A percentile compares a stretch with the other conserved stretches of the same genome.
These are phyloP conservation scores for Phymatocera aterrima DNA, from an alignment of 2,888 invertebrate genomes.

Conservation along the genomic window DNA sequence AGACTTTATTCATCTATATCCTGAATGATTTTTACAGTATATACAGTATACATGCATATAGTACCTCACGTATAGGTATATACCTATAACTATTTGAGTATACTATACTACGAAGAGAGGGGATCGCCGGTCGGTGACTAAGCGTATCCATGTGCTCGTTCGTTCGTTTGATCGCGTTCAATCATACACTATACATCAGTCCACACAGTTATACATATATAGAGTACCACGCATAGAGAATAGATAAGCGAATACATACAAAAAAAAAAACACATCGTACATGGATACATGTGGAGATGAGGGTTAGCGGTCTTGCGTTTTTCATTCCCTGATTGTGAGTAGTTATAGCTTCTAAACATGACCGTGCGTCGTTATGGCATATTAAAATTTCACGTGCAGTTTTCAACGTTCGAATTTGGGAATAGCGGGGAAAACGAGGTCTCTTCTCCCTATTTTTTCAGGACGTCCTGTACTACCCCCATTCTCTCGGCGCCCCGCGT, in stretches of 20 bases:
- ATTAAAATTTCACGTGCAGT: slow-evolving; percentile 12
- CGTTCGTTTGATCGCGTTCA: slow-evolving; percentile 13
- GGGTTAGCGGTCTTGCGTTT: neutral
- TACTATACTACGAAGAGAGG: slow-evolving; percentile 11
- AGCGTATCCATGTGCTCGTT: slow-evolving; percentile 40
- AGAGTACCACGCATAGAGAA: no score
- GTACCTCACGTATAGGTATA: no score
- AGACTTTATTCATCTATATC: no score
- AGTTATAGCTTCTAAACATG: no score
- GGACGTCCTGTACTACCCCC: neutral
- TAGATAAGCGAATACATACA: no score
- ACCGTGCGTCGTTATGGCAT: no score
- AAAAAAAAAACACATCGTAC: no score
- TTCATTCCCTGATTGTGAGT: neutral
- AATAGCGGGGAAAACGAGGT: neutral
- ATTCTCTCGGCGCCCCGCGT: no score
- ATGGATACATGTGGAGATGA: neutral
- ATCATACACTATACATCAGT: neutral
- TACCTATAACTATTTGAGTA: neutral
- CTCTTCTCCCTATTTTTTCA: neutral
- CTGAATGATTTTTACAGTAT: no score
- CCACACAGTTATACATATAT: no score
- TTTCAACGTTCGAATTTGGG: no score
- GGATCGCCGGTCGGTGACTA: slow-evolving; percentile 40
- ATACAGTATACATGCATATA: no score